Evolutionary conservation across 2,888 invertebrate genomes (phyloP).

Genomic region (Bedellia somnulentella): DNA sequence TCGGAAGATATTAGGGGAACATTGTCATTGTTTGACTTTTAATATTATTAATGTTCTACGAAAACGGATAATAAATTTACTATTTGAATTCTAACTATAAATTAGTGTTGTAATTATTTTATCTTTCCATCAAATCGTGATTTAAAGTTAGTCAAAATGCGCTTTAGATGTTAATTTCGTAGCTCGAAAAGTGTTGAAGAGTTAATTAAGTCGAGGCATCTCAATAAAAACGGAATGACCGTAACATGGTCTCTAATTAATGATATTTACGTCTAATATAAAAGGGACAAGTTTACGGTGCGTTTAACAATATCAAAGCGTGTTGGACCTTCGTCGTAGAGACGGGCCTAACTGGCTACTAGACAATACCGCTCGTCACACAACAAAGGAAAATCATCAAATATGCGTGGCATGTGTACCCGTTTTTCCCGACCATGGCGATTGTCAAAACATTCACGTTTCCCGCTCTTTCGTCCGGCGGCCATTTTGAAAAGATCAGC

Average conservation of each 20-base stretch:
- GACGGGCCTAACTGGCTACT: constrained; percentile 3
- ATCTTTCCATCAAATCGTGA: no score
- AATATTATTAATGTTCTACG: no score
- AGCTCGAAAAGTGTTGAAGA: no score
- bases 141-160: no score
- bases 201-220: neutral
- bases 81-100: no score
- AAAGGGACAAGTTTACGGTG: constrained; percentile 13
- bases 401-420: constrained; percentile 33
- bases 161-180: no score
- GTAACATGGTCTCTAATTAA: constrained; percentile 12
- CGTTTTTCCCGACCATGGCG: constrained; percentile 34
- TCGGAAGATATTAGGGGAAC: no score
- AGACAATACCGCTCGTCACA: constrained; percentile 3
- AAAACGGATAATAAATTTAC: no score
- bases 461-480: constrained; percentile 40
- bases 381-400: constrained; percentile 22
- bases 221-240: neutral
- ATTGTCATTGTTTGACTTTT: no score
- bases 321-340: constrained; percentile 2
- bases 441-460: constrained; percentile 59
- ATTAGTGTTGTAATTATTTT: no score
- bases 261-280: constrained; percentile 4
- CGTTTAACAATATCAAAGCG: constrained; percentile 17
- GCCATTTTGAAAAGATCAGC: constrained; percentile 53